These are phyloP conservation scores for Cercocebus atys DNA, from an alignment of 2,113 vertebrate species.

Conservation along the genomic window DNA sequence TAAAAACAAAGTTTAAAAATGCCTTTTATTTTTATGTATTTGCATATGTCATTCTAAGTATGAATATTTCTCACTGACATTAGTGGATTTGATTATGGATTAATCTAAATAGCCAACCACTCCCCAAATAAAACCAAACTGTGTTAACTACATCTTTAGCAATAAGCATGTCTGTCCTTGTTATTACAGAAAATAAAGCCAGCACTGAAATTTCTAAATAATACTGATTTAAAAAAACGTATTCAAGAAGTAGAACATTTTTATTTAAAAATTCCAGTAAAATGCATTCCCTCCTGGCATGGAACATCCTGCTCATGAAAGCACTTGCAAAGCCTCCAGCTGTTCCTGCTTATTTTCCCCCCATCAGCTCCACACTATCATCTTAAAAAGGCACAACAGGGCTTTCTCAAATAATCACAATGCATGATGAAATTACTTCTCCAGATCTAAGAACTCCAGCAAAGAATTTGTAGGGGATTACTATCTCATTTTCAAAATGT, in stretches of 20 bases:
- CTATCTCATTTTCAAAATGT: slow-evolving; percentile 21
- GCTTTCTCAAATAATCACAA: slow-evolving; percentile 32
- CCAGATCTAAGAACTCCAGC: not conserved
- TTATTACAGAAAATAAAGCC: not conserved
- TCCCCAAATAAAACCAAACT: not conserved
- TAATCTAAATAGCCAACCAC: not conserved
- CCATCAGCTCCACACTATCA: not conserved
- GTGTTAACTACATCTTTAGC: not conserved
- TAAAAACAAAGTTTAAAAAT: not conserved
- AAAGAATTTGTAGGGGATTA: not conserved
- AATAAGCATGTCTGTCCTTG: not conserved
- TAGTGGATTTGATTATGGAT: not conserved
- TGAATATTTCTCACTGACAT: not conserved
- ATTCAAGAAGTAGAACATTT: not conserved
- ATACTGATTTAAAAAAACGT: not conserved
- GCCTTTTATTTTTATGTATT: not conserved
- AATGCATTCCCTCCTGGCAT: not conserved
- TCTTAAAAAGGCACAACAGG: slow-evolving; percentile 36
- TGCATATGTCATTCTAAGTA: not conserved
- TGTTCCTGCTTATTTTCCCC: not conserved
- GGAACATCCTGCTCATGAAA: not conserved
- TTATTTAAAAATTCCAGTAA: slow-evolving; percentile 25
- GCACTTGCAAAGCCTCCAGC: not conserved
- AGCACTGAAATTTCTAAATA: slow-evolving; percentile 7
- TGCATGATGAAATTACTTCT: slow-evolving; percentile 27